phyloP scores from a whole-genome alignment of 2,888 invertebrate species.

The Coecobrya sp. region DNA sequence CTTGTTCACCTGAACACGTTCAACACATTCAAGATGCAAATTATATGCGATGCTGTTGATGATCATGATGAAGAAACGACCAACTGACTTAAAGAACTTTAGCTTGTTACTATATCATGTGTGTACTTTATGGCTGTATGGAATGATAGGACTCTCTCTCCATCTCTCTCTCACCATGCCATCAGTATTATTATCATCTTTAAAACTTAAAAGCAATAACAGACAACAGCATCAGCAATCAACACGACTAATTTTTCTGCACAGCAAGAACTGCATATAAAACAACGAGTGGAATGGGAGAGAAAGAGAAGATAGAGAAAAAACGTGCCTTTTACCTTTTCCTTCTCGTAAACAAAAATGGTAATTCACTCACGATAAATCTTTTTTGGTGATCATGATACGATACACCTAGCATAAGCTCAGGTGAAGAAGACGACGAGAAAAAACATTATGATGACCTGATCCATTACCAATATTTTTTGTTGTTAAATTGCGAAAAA shows the following conservation, averaged over 20 bases:
- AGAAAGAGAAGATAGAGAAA: background rate
- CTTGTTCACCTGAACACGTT: constrained; percentile 21
- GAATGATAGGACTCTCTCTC: constrained; percentile 21
- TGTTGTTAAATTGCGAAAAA: constrained; percentile 48
- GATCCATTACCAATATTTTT: constrained; percentile 59
- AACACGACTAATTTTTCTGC: constrained; percentile 52
- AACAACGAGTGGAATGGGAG: constrained; percentile 1
- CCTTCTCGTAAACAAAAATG: constrained; percentile 58
- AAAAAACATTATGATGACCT: constrained; percentile 62
- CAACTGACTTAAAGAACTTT: constrained; percentile 75
- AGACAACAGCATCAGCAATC: constrained; percentile 54
- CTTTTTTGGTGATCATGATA: constrained; percentile 54
- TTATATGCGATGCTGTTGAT: constrained; percentile 46
- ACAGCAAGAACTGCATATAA: constrained; percentile 56
- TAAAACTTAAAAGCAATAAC: constrained; percentile 39
- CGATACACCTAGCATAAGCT: background rate
- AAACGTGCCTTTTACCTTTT: constrained; percentile 58
- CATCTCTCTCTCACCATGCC: constrained; percentile 30
- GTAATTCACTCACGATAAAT: constrained; percentile 69
- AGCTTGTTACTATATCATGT: constrained; percentile 29
- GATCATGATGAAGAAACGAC: constrained; percentile 50
- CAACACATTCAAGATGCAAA: constrained; percentile 49
- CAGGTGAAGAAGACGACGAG: constrained; percentile 27
- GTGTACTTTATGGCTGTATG: background rate
- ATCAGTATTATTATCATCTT: constrained; percentile 29